Evolutionary conservation across 2,888 invertebrate genomes (phyloP), one percentile per base, ranked within the genome.

Genomic region (Argyra leucocephala): DNA sequence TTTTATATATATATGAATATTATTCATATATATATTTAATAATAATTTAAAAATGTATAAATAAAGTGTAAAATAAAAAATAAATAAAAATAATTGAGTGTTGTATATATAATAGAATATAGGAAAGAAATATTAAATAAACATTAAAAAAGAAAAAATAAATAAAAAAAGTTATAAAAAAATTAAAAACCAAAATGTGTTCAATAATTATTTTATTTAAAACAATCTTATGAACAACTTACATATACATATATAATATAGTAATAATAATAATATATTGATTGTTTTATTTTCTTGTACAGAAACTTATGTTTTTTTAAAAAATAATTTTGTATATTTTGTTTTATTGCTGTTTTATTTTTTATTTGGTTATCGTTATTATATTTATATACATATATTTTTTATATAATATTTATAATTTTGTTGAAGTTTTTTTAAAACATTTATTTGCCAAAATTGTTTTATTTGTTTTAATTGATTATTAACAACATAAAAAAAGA

Each of bases 131-230:
- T 31, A 48, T 12, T 48, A 18, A 48, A 48, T 48, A 31, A 61
- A 61, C n/a, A 21, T 26, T 26, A 26, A 21, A 61, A 61, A 61
- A 31, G 3, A 61, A 61, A 15, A 15, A 23, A 58, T 23, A 31
- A n/a, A 61, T n/a, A n/a, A 26, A 61, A 18, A 58, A 58, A n/a
- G n/a, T n/a, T n/a, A n/a, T n/a, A n/a, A n/a, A 58, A 61, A 61
- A 31, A 24, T 21, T 31, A 31, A 61, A 26, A 61, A 24, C 61
- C 26, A 61, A 31, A 31, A 18, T 61, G 61, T 61, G 61, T 61
- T 61, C 61, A 61, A 21, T 61, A 61, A 31, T 21, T 31, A 1
- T 61, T 61, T 48, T 48, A 48, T 48, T 48, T 48, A 48, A 48
- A n/a, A 48, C 12, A 48, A 48, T 18, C 6, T 18, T 48, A 37